These are phyloP conservation scores for Podiceps cristatus DNA, from an alignment of 2,113 vertebrate species.

Conservation along the genomic window DNA sequence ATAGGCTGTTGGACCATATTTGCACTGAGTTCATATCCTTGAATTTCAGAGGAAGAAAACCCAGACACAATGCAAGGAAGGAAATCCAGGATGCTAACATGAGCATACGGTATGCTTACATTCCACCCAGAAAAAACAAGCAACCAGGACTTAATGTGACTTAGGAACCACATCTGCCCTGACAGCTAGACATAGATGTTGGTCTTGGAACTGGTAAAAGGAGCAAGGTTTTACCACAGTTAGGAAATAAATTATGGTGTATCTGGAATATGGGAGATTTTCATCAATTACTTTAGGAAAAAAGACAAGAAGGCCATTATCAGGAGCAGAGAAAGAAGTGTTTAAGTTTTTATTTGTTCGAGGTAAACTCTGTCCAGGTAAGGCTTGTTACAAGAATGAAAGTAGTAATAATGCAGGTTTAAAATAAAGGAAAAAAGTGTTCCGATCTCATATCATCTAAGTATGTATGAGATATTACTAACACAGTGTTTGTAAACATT, in stretches of 20 bases:
- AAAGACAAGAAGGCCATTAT: background rate
- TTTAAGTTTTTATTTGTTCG: background rate
- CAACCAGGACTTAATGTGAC: background rate
- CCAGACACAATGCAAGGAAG: background rate
- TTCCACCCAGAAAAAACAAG: background rate
- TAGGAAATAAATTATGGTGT: background rate
- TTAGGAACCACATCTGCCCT: background rate
- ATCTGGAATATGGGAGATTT: background rate
- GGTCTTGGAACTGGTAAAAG: background rate
- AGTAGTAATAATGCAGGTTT: background rate
- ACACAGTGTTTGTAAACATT: background rate
- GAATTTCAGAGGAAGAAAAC: background rate
- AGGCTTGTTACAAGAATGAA: background rate
- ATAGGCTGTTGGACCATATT: background rate
- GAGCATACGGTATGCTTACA: rapidly evolving
- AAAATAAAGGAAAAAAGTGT: background rate
- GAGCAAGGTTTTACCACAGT: background rate
- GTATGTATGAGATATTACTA: background rate
- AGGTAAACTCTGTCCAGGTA: background rate
- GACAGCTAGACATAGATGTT: background rate
- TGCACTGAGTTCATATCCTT: background rate
- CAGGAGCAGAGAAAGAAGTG: background rate
- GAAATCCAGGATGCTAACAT: background rate
- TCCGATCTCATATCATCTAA: background rate
- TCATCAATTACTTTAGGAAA: background rate